Base-by-base conservation (phyloP, 2,888 invertebrate genomes). In the Cryptocheilus praepositus region DNA sequence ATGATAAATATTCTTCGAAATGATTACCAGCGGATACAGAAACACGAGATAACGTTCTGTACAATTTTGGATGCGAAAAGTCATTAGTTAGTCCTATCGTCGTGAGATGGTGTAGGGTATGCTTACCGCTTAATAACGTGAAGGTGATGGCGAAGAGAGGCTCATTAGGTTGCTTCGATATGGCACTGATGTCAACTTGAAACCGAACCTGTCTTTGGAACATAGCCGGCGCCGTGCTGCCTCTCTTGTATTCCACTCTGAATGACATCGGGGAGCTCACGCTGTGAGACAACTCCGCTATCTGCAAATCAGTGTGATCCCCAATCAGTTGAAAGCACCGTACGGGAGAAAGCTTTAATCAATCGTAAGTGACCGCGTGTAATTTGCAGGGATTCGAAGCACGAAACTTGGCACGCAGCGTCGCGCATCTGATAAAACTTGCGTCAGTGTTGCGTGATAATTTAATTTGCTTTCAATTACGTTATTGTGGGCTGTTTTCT, bases 181-280 rank as follows among this genome's bases (percentile, higher is more conserved):
- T 95, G 53, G 95, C 94, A 70, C 94, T 94, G 77, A 95, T 94
- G 86, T 95, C 95, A 74, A 95, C 95, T 92, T 98, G 98, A 90
- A 98, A 98, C 74, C 98, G 92, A 25, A 98, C 98, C 89, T 98
- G 98, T 78, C 98, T 91, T 85, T 98, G 97, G 89, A 98, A 98
- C 96, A 98, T 97, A 71, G 96, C 96, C 21, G 97, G 96, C 62
- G 97, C 97, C 76, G 97, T 96, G 53, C 96, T 95, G 19, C 96
- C 97, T 57, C 99, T 91, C 87, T 98, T 97, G 90, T 99, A 99
- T 89, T 99, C 99, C 67, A 99, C 98, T 62, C 97, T 93, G 90
- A 99, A 99, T 45, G 98, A 98, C 92, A 98, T 98, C 57, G 99
- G 98, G 73, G 98, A 98, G 36, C 97, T 93, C n/a, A 99, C 99